phyloP scores from a whole-genome alignment of 2,888 invertebrate genomes.

The Dicyrtoma fusca region DNA sequence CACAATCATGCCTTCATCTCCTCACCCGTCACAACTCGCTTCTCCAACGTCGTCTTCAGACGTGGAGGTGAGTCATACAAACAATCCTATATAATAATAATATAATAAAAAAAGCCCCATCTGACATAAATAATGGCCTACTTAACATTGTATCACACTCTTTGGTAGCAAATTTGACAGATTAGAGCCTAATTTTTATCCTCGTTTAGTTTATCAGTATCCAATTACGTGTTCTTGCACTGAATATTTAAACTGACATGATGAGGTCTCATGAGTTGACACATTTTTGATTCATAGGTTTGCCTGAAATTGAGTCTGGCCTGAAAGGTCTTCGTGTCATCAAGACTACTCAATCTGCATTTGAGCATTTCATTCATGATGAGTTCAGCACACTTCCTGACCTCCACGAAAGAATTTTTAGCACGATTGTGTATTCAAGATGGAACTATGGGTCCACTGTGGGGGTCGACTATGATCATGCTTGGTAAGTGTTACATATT shows the following conservation, averaged over 20 bases:
- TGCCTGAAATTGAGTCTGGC: slow-evolving; percentile 69
- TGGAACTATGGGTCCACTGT: slow-evolving; percentile 73
- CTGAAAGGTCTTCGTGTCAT: slow-evolving; percentile 72
- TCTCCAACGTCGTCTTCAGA: slow-evolving; percentile 70
- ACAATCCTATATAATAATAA: too few relatives aligned
- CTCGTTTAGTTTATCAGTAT: not conserved
- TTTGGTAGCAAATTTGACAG: too few relatives aligned
- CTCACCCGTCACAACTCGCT: slow-evolving; percentile 69
- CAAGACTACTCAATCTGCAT: slow-evolving; percentile 80
- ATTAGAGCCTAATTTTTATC: too few relatives aligned
- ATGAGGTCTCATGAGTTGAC: too few relatives aligned
- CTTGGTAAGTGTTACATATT: slow-evolving; percentile 68
- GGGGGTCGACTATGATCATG: slow-evolving; percentile 70
- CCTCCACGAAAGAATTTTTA: slow-evolving; percentile 75
- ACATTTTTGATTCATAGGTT: slow-evolving; percentile 59
- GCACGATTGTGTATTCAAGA: slow-evolving; percentile 74
- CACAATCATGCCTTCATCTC: slow-evolving; percentile 80
- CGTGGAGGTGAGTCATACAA: slow-evolving; percentile 69
- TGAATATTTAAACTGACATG: too few relatives aligned
- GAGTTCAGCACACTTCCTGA: slow-evolving; percentile 77
- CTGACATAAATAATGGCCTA: too few relatives aligned
- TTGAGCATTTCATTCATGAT: slow-evolving; percentile 77
- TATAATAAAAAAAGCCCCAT: too few relatives aligned
- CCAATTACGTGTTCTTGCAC: too few relatives aligned
- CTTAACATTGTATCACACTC: too few relatives aligned